These are phyloP conservation scores for Hesperophylax magnus DNA, from an alignment of 1,140 invertebrate species.

Conservation along the genomic window DNA sequence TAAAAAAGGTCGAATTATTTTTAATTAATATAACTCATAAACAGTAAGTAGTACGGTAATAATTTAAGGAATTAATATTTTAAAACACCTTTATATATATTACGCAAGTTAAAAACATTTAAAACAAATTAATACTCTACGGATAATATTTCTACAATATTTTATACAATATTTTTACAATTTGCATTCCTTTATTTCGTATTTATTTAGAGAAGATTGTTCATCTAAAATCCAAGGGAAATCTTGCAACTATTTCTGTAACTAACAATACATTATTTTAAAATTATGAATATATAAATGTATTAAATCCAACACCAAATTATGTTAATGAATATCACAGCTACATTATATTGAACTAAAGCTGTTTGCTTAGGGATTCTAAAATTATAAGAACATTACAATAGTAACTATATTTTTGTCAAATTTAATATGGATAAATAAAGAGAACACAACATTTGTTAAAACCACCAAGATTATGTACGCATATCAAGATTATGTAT, in stretches of 20 bases:
- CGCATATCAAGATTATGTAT: no score
- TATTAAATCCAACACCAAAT: slow-evolving; percentile 49
- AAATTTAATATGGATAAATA: slow-evolving; percentile 3
- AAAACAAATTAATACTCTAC: no score
- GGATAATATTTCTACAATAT: slow-evolving; percentile 23
- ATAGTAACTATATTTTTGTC: slow-evolving; percentile 13
- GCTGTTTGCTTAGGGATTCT: slow-evolving; percentile 44
- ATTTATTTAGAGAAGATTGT: no score
- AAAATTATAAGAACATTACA: slow-evolving; percentile 11
- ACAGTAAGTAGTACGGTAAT: no score
- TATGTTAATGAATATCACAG: slow-evolving; percentile 53
- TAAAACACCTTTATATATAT: slow-evolving; percentile 2
- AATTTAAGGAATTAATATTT: background rate
- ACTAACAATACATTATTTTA: no score
- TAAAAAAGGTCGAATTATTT: no score
- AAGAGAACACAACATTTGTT: background rate
- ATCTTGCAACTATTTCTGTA: no score
- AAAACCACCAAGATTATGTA: no score
- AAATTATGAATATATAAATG: background rate
- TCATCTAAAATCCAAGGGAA: no score
- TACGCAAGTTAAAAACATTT: background rate
- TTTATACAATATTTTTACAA: slow-evolving; percentile 23
- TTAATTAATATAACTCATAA: no score
- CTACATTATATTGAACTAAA: slow-evolving; percentile 55
- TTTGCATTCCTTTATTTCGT: no score